Percentiles rank a stretch among this genome's conserved stretches.
These are phyloP conservation scores for Hiodon tergisus DNA, from an alignment of 2,113 vertebrate genomes.

Conservation along the genomic window DNA sequence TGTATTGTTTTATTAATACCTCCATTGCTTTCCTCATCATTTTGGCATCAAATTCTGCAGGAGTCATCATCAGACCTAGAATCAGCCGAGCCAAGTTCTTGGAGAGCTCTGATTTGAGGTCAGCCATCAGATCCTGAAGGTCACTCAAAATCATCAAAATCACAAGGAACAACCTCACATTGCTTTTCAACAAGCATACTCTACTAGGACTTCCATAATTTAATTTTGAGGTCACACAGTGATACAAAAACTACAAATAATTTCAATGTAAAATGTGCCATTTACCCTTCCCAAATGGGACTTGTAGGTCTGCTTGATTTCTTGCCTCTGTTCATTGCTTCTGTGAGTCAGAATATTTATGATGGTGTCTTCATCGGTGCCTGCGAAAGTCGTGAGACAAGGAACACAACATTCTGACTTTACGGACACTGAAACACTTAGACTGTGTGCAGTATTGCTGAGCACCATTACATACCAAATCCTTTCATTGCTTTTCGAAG, in stretches of 20 bases:
- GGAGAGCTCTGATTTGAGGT: conserved; percentile 89
- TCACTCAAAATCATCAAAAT: neutral
- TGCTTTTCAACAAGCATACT: too few relatives aligned
- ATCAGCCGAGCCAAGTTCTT: conserved; percentile 84
- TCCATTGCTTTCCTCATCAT: conserved; percentile 94
- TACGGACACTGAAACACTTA: neutral
- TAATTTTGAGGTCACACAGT: too few relatives aligned
- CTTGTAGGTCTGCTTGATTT: conserved; percentile 85
- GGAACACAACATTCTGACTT: neutral
- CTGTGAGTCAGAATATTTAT: conserved; percentile 79
- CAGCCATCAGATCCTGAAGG: conserved; percentile 84
- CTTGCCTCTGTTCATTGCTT: conserved; percentile 85
- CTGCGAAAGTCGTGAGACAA: conserved; percentile 47
- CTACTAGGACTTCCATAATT: too few relatives aligned
- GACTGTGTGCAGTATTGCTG: neutral
- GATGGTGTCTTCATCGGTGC: conserved; percentile 84
- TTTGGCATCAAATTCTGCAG: conserved; percentile 88
- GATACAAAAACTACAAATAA: too few relatives aligned
- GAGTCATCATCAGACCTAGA: conserved; percentile 86
- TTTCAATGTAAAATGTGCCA: neutral
- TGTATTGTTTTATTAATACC: conserved; percentile 49
- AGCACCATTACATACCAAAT: conserved; percentile 63
- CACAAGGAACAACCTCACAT: neutral
- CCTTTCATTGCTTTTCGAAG: conserved; percentile 97
- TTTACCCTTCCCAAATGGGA: conserved; percentile 86